Evolutionary conservation across 2,113 vertebrate species (phyloP), one percentile per base, ranked within the genome.

Genomic region (Burhinus oedicnemus): DNA sequence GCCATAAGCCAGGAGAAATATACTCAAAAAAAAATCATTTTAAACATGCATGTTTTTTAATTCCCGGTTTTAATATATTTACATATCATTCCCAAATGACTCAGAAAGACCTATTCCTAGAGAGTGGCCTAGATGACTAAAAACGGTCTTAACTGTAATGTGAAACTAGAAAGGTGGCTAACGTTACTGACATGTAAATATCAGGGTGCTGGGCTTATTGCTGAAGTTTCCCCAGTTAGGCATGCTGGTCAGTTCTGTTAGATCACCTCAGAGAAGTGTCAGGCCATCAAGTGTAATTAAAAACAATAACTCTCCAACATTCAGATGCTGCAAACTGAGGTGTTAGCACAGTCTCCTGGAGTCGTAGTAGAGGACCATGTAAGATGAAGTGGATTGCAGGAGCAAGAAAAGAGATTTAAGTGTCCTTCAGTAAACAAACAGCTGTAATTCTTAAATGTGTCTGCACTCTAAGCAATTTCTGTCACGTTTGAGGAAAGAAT

Each of bases 401-500:
- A 83, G 36, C 30, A 94, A 71, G 54, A 72, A 82, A 76, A 82
- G 45, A 30, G 20, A 45, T 80, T 77, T 95, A 80, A 62, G 51
- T 78, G 68, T 60, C 22, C 57, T 93, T 87, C 71, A 89, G 61
- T 51, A 92, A 95, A 95, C 66, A 96, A 93, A 91, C 64, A 92
- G 12, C 45, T 70, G 9, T 38, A 66, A 80, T 77, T 77, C 62
- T 83, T 83, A 83, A 57, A 70, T n/a, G 20, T 14, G 25, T 47
- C 34, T 96, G 29, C 14, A n/a, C 38, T 84, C 45, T 22, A 69
- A 69, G 66, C 2, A 40, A 65, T 61, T 87, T 83, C 74, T 91
- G 32, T 47, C 34, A 68, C 0, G 2, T 91, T 44, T 80, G 58
- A 94, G 36, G 66, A 36, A 69, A 91, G 15, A 38, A 44, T 26